Conservation (phyloP, 2,797 vertebrate species). For the Dryobates pubescens region DNA sequence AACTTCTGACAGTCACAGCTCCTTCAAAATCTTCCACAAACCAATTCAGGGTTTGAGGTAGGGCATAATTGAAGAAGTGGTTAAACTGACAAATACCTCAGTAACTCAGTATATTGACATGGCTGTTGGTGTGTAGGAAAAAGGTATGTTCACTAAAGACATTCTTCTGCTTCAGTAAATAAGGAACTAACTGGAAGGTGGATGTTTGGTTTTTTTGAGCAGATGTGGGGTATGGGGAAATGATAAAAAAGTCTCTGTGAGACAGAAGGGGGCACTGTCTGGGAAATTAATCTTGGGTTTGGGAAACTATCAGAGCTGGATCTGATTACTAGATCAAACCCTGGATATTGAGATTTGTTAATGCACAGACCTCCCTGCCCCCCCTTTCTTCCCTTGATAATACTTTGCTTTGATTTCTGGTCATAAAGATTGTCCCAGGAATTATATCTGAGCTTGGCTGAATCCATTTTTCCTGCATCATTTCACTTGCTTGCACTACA, state of each 20-base stretch:
- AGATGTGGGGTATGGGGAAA: not conserved
- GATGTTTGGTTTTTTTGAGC: not conserved
- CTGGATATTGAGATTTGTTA: not conserved
- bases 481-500: not conserved
- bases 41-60: not conserved
- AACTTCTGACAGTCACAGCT: not conserved
- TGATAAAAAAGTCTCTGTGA: not conserved
- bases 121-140: not conserved
- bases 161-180: not conserved
- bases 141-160: not conserved
- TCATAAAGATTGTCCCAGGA: not conserved
- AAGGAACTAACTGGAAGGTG: not conserved
- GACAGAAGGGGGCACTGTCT: not conserved
- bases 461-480: not conserved
- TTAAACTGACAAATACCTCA: not conserved
- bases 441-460: not conserved
- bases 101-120: not conserved
- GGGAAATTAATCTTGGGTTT: not conserved
- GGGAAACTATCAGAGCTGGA: not conserved
- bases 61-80: not conserved
- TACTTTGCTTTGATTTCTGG: not conserved
- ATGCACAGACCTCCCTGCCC: not conserved
- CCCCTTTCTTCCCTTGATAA: fast-evolving
- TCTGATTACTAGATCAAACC: not conserved
- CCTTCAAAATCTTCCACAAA: not conserved